phyloP scores from a whole-genome alignment of 2,797 vertebrate genomes.

The Nasua narica region DNA sequence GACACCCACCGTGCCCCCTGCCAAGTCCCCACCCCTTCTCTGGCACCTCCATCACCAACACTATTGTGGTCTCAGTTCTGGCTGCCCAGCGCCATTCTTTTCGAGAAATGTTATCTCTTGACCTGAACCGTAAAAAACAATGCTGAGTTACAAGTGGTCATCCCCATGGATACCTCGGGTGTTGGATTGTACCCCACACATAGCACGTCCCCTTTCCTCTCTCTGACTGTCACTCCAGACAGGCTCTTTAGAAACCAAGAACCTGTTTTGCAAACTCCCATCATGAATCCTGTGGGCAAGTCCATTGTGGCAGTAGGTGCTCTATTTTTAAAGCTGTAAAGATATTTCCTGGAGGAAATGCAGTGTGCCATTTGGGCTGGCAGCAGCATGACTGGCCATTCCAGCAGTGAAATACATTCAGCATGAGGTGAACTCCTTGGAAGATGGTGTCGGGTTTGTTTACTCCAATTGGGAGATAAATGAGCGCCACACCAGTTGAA shows the following conservation, averaged over 20 bases:
- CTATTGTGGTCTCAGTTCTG: background rate
- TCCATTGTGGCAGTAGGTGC: background rate
- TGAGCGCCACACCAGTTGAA: background rate
- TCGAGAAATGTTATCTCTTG: constrained; percentile 15
- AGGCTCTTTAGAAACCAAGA: background rate
- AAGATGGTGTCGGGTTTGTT: background rate
- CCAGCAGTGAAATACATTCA: background rate
- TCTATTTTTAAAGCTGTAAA: background rate
- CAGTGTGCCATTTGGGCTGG: background rate
- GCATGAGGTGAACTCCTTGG: background rate
- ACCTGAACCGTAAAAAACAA: constrained; percentile 49
- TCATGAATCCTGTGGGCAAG: background rate
- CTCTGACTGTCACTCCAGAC: background rate
- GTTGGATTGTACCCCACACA: no score
- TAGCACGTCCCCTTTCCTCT: background rate
- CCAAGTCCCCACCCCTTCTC: background rate
- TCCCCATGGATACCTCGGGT: background rate
- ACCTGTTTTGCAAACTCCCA: background rate
- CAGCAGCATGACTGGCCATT: background rate
- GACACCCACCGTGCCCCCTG: background rate
- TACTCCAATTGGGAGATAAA: background rate
- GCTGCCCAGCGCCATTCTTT: background rate
- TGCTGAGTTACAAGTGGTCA: background rate
- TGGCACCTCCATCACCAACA: background rate
- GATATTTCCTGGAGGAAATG: background rate